Conservation (phyloP, 2,888 invertebrate species). For the Caenorhabditis auriculariae region DNA sequence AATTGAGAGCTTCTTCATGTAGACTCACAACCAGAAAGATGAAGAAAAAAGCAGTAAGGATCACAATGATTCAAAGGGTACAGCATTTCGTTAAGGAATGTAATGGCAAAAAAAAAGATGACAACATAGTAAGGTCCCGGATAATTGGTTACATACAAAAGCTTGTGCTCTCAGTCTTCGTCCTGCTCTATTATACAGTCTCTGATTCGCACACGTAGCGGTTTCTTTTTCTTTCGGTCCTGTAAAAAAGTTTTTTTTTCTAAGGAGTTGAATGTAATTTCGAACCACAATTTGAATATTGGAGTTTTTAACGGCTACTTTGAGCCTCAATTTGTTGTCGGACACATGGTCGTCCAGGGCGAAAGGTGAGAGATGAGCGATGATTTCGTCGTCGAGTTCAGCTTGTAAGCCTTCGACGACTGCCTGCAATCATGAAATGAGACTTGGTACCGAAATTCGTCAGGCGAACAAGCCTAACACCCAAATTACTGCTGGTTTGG, state of each 20-base stretch:
- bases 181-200: constrained; percentile 39
- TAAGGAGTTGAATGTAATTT: background rate
- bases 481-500: too few species aligned
- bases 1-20: too few species aligned
- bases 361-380: constrained; percentile 49
- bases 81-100: too few species aligned
- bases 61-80: too few species aligned
- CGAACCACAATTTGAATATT: constrained; percentile 37
- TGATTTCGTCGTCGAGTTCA: constrained; percentile 43
- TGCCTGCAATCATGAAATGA: constrained; percentile 14
- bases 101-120: too few species aligned
- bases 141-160: background rate
- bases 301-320: constrained; percentile 35
- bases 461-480: too few species aligned
- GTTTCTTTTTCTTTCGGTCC: constrained; percentile 46
- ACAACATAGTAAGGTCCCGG: too few species aligned
- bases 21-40: too few species aligned
- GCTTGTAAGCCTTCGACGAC: constrained; percentile 25
- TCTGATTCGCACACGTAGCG: constrained; percentile 35
- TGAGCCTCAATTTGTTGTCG: constrained; percentile 39
- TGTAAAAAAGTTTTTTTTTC: constrained; percentile 5
- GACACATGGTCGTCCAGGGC: constrained; percentile 36
- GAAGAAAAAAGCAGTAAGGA: too few species aligned
- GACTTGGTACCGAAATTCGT: too few species aligned
- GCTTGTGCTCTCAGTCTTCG: constrained; percentile 22